Percentiles rank a stretch among this genome's conserved stretches.
Conservation (phyloP, 2,888 invertebrate genomes). For the Lissonota sp. region DNA sequence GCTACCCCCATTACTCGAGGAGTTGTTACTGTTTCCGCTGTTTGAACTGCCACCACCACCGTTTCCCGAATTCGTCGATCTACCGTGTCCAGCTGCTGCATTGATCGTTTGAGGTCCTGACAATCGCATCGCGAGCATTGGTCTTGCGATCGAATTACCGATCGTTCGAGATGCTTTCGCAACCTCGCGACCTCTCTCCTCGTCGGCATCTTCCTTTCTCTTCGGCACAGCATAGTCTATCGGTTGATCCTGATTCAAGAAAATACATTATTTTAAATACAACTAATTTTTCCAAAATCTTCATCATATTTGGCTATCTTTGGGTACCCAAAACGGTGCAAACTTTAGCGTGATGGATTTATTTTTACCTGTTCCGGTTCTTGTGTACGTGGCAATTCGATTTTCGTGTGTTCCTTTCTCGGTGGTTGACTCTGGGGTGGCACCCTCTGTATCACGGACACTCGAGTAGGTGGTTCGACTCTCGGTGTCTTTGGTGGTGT, state of each 20-base stretch:
- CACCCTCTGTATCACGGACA: slow-evolving; percentile 93
- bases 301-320: too few relatives aligned
- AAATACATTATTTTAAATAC: neutral
- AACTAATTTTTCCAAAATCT: too few relatives aligned
- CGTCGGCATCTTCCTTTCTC: slow-evolving; percentile 88
- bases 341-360: neutral
- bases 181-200: slow-evolving; percentile 87
- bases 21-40: slow-evolving; percentile 54
- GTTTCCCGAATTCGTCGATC: slow-evolving; percentile 85
- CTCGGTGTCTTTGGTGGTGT: slow-evolving; percentile 87
- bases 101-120: slow-evolving; percentile 79
- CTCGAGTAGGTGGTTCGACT: slow-evolving; percentile 88
- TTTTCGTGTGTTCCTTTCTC: slow-evolving; percentile 79
- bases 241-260: slow-evolving; percentile 89
- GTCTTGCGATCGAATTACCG: slow-evolving; percentile 81
- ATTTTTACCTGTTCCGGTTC: slow-evolving; percentile 82
- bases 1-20: slow-evolving; percentile 80
- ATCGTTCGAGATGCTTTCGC: slow-evolving; percentile 78
- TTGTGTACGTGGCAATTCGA: slow-evolving; percentile 80
- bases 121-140: slow-evolving; percentile 80
- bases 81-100: slow-evolving; percentile 91
- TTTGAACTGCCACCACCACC: slow-evolving; percentile 66
- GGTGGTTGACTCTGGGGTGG: slow-evolving; percentile 84
- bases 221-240: slow-evolving; percentile 95
- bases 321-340: too few relatives aligned